Conservation (phyloP, 2,797 vertebrate genomes). For the Notamacropus eugenii region DNA sequence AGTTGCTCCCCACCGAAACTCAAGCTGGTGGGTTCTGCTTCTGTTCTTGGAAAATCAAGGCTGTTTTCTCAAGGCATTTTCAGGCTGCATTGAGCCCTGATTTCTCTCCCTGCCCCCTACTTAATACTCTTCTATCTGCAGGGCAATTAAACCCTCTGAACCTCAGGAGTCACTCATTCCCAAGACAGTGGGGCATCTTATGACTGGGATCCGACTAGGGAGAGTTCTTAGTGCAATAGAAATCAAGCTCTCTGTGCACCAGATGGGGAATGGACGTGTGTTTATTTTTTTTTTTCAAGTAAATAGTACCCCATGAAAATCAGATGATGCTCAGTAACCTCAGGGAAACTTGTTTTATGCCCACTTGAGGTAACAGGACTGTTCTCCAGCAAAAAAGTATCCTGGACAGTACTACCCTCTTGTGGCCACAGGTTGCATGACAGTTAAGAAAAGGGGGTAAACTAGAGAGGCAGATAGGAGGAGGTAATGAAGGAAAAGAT, state of each 20-base stretch:
- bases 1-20: background rate
- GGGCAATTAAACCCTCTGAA: background rate
- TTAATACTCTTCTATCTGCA: background rate
- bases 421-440: background rate
- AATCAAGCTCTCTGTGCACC: background rate
- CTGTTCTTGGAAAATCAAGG: background rate
- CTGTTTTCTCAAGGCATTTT: background rate
- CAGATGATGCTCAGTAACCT: background rate
- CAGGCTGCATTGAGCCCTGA: background rate
- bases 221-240: background rate
- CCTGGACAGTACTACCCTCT: background rate
- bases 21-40: background rate
- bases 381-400: background rate
- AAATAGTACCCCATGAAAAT: background rate
- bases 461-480: background rate
- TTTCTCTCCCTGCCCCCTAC: background rate
- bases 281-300: background rate
- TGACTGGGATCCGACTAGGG: background rate
- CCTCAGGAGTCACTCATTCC: background rate
- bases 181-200: background rate
- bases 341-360: background rate
- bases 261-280: background rate
- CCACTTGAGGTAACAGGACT: background rate
- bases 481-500: background rate
- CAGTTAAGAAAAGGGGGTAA: background rate